phyloP scores from a whole-genome alignment of 2,888 invertebrate species.

The Torymus auratus region DNA sequence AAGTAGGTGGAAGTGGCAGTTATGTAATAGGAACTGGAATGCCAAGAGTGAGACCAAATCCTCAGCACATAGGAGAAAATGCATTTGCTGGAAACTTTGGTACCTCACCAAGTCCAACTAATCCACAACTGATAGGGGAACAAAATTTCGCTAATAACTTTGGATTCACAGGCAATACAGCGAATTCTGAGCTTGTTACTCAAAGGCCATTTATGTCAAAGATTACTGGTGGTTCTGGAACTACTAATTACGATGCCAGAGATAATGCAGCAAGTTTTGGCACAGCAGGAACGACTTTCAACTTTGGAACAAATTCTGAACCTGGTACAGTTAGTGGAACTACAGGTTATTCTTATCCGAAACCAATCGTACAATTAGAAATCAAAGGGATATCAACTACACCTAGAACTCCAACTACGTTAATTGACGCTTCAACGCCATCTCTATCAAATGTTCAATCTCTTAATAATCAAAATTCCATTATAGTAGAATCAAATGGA shows the following conservation, averaged over 20 bases:
- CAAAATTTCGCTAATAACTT: neutral
- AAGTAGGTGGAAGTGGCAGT: slow-evolving; percentile 71
- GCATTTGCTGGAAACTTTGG: slow-evolving; percentile 69
- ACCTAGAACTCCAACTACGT: slow-evolving; percentile 22
- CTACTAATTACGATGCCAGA: neutral
- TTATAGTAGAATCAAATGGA: slow-evolving; percentile 31
- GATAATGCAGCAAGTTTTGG: neutral
- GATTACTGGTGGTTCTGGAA: too few relatives aligned
- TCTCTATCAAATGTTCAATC: slow-evolving; percentile 13
- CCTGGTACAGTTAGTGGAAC: slow-evolving; percentile 37
- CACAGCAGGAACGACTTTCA: neutral
- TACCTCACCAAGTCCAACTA: slow-evolving; percentile 1
- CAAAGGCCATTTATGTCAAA: too few relatives aligned
- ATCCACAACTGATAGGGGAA: neutral
- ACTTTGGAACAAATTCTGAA: slow-evolving; percentile 18
- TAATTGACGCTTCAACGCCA: slow-evolving; percentile 15
- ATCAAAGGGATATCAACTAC: slow-evolving; percentile 33
- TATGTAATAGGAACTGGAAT: slow-evolving; percentile 68
- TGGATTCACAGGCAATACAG: neutral
- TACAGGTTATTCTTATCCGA: slow-evolving; percentile 60
- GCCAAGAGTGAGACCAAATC: slow-evolving; percentile 62
- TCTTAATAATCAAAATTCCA: slow-evolving; percentile 35
- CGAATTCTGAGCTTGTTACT: neutral
- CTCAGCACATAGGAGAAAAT: slow-evolving; percentile 70
- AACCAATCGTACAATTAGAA: slow-evolving; percentile 54